A percentile compares a stretch with the other conserved stretches of the same genome.
Evolutionary conservation across 2,888 invertebrate species (phyloP).

Genomic region (Drosophila formosana): DNA sequence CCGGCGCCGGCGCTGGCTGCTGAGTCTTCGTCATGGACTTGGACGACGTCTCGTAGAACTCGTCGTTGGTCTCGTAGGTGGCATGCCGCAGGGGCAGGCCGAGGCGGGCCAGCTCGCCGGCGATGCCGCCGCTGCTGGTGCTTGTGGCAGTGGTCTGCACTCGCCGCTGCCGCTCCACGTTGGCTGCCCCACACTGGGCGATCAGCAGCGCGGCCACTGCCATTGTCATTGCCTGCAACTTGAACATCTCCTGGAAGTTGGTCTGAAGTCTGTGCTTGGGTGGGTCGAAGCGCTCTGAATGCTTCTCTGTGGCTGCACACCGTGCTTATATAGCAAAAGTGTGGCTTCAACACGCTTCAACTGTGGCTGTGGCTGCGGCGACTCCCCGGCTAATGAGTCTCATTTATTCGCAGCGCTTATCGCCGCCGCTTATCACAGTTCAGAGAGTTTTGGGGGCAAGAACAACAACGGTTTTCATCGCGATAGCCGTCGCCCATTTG

Average conservation of each 20-base stretch:
- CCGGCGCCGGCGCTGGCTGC: background rate
- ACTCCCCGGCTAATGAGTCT: slow-evolving; percentile 56
- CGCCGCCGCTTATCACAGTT: slow-evolving; percentile 55
- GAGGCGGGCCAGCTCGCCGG: background rate
- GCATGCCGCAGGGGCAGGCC: slow-evolving; percentile 35
- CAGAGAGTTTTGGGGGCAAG: slow-evolving; percentile 12
- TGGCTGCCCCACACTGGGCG: slow-evolving; percentile 20
- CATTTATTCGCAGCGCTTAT: slow-evolving; percentile 64
- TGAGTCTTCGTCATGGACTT: background rate
- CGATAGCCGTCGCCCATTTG: slow-evolving; percentile 51
- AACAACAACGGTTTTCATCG: slow-evolving; percentile 65
- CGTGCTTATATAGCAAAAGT: slow-evolving; percentile 38
- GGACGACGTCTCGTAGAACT: slow-evolving; percentile 35
- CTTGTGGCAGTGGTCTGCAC: slow-evolving; percentile 33
- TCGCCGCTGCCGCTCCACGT: slow-evolving; percentile 32
- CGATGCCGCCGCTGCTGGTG: slow-evolving; percentile 9
- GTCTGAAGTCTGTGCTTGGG: background rate
- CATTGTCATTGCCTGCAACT: slow-evolving; percentile 9
- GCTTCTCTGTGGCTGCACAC: background rate
- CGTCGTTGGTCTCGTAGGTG: slow-evolving; percentile 37
- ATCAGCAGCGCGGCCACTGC: slow-evolving; percentile 19
- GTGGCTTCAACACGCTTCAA: too few species aligned
- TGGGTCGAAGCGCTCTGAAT: slow-evolving; percentile 23
- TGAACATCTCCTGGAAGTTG: slow-evolving; percentile 4
- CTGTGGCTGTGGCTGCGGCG: too few species aligned